These are phyloP conservation scores for Brachyalestes nurse DNA, from an alignment of 2,797 vertebrate genomes.

Conservation along the genomic window DNA sequence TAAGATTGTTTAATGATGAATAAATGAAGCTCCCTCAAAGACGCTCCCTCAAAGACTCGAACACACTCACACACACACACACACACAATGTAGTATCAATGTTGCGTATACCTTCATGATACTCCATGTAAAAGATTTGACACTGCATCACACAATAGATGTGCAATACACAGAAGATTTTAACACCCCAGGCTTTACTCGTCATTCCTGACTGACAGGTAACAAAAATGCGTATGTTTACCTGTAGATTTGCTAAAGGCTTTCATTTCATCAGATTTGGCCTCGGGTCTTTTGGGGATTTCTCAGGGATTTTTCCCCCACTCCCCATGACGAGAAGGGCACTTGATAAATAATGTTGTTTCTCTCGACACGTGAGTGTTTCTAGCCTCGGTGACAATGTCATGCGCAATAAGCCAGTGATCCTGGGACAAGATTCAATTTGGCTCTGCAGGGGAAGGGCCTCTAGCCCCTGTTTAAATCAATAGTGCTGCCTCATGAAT, in stretches of 20 bases:
- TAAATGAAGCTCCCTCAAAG: no score
- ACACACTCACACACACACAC: no score
- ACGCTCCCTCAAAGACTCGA: no score
- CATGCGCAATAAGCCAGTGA: slow-evolving; percentile 69
- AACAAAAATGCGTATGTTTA: neutral
- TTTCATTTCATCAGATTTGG: slow-evolving; percentile 3
- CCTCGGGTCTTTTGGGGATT: neutral
- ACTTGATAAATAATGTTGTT: slow-evolving; percentile 60
- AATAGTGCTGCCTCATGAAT: slow-evolving; percentile 76
- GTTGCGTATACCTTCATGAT: no score
- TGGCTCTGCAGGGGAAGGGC: slow-evolving; percentile 59
- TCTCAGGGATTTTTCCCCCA: neutral
- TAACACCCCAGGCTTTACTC: neutral
- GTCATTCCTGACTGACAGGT: neutral
- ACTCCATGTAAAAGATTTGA: neutral
- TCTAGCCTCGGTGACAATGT: slow-evolving; percentile 64
- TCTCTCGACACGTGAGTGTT: slow-evolving; percentile 59
- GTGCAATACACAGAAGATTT: neutral
- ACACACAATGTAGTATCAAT: no score
- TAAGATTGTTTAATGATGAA: no score
- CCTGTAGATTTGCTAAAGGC: neutral
- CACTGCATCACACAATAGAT: neutral
- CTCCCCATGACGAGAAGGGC: slow-evolving; percentile 39
- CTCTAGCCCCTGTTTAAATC: slow-evolving; percentile 78
- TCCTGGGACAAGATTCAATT: slow-evolving; percentile 75